These are phyloP conservation scores for rat (Rattus norvegicus) DNA, from an alignment of 2,113 vertebrate species.

Conservation along the genomic window GRCr8 NC_086038.1:5526501-5527000, in stretches of 20 bases:
- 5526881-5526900: background rate
- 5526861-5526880: background rate
- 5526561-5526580: background rate
- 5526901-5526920: too few species aligned
- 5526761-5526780: background rate
- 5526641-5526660: background rate
- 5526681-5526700: background rate
- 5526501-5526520: background rate
- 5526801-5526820: background rate
- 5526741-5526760: background rate
- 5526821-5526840: background rate
- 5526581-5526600: background rate
- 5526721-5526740: background rate
- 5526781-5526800: background rate
- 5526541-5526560: background rate
- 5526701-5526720: too few species aligned
- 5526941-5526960: background rate
- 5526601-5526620: background rate
- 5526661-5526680: background rate
- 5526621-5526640: background rate
- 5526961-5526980: background rate
- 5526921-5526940: too few species aligned
- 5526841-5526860: background rate
- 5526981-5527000: background rate
- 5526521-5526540: background rate